A percentile compares a stretch with the other conserved stretches of the same genome.
These are phyloP conservation scores for Sitobion miscanthi DNA, from an alignment of 1,140 invertebrate species.

Conservation along the genomic window DNA sequence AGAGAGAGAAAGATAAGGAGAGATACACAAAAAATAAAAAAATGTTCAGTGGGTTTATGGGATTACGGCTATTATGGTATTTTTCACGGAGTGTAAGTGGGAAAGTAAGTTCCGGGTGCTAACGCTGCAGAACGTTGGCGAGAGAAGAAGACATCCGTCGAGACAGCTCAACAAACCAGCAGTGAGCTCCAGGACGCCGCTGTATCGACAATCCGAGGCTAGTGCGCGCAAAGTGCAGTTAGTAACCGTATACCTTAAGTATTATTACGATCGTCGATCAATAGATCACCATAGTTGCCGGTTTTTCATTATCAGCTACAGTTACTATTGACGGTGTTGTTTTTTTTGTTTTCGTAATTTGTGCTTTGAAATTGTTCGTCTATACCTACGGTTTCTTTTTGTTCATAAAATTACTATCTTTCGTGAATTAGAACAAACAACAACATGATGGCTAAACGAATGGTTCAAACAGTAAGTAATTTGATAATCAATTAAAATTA, in stretches of 20 bases:
- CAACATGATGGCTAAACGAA: background rate
- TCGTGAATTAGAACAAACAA: background rate
- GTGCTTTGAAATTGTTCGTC: background rate
- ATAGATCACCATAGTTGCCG: background rate
- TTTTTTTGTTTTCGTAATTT: background rate
- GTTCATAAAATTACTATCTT: no score
- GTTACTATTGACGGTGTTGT: background rate
- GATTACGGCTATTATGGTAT: background rate
- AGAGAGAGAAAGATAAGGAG: background rate
- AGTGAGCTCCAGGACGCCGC: slow-evolving; percentile 34
- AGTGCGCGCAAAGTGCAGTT: background rate
- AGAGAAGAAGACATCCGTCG: slow-evolving; percentile 42
- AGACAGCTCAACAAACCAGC: slow-evolving; percentile 10
- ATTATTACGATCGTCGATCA: no score
- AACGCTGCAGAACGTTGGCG: slow-evolving; percentile 11
- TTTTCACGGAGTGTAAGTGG: slow-evolving; percentile 27
- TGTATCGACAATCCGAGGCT: background rate
- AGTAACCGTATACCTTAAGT: background rate
- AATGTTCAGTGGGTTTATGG: slow-evolving; percentile 31
- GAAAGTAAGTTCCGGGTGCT: slow-evolving; percentile 55
- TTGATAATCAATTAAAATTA: background rate
- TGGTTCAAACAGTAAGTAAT: background rate
- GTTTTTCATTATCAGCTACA: background rate
- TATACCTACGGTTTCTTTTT: background rate
- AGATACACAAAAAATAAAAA: background rate